Evolutionary conservation across 2,888 invertebrate genomes (phyloP), one percentile per base, ranked within the genome.

Genomic region (Spodoptera exigua): DNA sequence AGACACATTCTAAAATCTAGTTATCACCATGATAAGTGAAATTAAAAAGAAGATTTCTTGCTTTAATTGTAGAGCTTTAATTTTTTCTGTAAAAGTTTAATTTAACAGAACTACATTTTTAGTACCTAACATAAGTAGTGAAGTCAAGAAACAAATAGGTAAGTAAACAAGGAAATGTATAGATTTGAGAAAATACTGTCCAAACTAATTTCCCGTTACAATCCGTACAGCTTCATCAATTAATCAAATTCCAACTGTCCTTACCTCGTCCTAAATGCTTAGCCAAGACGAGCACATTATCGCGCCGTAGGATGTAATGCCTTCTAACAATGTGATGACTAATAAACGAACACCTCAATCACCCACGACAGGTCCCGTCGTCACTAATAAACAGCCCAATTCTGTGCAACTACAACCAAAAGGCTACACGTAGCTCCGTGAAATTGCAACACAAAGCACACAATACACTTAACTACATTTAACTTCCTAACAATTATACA

Each of bases 401-500:
- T 92, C 90, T 86, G 84, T 84, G 83, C 89, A 86, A 87, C 87
- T 79, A 81, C 83, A 81, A 65, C 76, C 75, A 79, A 83, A 81
- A 83, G 82, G 74, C 80, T 65, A 80, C 86, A 83, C 78, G 83
- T 82, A 76, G 85, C 80, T 82, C 82, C 89, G 85, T 93, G 89
- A 93, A 90, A 94, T 92, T 78, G 13, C 12, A 62, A 76, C 74
- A 92, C 91, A 91, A 91, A 81, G 69, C 51, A 36, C 41, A 91
- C 92, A 93, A 92, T 85, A 68, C 77, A 78, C 76, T 89, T 91
- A 91, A 93, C 91, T 84, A 89, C 91, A 92, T 92, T 92, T 92
- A 93, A 94, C 93, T 93, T 86, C 93, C 90, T 88, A 89, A 92
- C 92, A 93, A 93, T 90, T 76, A 84, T 80, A 91, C 89, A 92